Conservation (phyloP, 2,888 invertebrate genomes). For the Galeruca laticollis region DNA sequence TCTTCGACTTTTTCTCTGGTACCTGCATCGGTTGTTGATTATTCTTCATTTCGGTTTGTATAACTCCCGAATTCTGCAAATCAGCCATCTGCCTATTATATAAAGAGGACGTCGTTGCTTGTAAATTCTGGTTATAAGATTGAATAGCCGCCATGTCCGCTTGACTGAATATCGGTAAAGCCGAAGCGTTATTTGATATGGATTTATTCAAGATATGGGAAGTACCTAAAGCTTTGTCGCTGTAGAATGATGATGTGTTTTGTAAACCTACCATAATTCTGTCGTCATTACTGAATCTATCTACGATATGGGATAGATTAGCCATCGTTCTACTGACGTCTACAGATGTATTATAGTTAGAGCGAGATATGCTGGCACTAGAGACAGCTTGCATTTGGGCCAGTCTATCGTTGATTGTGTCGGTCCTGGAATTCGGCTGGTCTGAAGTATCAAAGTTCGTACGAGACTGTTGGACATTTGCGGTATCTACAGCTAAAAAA, state of each 20-base stretch:
- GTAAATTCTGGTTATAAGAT: conserved; percentile 59
- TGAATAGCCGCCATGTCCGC: conserved; percentile 59
- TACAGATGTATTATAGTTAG: conserved; percentile 61
- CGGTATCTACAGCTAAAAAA: conserved; percentile 37
- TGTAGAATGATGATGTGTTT: conserved; percentile 65
- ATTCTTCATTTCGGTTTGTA: conserved; percentile 47
- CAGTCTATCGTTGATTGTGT: conserved; percentile 32
- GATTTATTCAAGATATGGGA: conserved; percentile 62
- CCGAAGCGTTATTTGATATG: conserved; percentile 57
- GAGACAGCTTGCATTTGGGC: conserved; percentile 32
- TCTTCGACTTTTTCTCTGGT: conserved; percentile 58
- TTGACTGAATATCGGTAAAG: conserved; percentile 63
- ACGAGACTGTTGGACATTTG: conserved; percentile 50
- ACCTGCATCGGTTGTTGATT: conserved; percentile 39
- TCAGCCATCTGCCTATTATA: conserved; percentile 61
- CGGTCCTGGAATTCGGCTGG: conserved; percentile 27
- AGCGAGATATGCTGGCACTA: conserved; percentile 51
- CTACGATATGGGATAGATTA: conserved; percentile 73
- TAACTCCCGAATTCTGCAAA: conserved; percentile 54
- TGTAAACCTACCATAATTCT: conserved; percentile 70
- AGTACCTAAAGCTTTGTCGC: conserved; percentile 60
- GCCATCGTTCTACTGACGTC: conserved; percentile 70
- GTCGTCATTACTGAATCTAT: conserved; percentile 70
- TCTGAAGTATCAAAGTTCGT: conserved; percentile 40
- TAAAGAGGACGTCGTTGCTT: conserved; percentile 53